phyloP scores from a whole-genome alignment of 2,113 vertebrate genomes.

The Oxyura jamaicensis region DNA sequence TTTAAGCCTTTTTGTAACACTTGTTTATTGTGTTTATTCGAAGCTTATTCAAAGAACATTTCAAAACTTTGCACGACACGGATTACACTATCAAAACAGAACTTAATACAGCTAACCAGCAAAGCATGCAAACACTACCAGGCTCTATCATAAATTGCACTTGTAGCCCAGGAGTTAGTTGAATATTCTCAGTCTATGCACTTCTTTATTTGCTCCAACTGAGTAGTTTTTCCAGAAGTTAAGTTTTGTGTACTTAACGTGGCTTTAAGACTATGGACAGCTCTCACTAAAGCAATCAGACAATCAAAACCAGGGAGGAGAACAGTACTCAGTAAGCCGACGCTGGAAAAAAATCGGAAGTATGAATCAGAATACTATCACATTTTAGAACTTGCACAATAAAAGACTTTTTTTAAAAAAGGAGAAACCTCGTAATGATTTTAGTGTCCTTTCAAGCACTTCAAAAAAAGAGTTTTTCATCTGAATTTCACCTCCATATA shows the following conservation, averaged over 20 bases:
- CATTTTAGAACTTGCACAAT: background rate
- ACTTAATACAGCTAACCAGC: constrained; percentile 25
- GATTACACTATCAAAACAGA: background rate
- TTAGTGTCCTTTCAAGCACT: constrained; percentile 25
- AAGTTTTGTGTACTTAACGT: background rate
- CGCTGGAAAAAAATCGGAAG: background rate
- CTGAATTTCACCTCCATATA: background rate
- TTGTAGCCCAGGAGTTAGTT: background rate
- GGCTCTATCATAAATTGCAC: constrained; percentile 18
- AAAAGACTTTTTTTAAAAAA: background rate
- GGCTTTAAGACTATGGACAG: background rate
- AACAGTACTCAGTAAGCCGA: background rate
- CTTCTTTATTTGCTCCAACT: background rate
- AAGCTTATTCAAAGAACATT: background rate
- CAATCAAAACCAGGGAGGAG: background rate
- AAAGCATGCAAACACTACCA: constrained; percentile 41
- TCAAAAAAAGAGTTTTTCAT: background rate
- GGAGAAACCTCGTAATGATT: background rate
- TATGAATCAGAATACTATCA: background rate
- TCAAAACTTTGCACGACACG: background rate
- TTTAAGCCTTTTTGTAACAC: background rate
- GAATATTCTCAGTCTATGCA: background rate
- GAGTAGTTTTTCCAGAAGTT: background rate
- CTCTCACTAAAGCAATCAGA: background rate
- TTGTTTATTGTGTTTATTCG: constrained; percentile 42